A percentile compares a stretch with the other conserved stretches of the same genome.
Evolutionary conservation across 2,113 vertebrate species (phyloP).

Genomic region (Irena cyanogastra): DNA sequence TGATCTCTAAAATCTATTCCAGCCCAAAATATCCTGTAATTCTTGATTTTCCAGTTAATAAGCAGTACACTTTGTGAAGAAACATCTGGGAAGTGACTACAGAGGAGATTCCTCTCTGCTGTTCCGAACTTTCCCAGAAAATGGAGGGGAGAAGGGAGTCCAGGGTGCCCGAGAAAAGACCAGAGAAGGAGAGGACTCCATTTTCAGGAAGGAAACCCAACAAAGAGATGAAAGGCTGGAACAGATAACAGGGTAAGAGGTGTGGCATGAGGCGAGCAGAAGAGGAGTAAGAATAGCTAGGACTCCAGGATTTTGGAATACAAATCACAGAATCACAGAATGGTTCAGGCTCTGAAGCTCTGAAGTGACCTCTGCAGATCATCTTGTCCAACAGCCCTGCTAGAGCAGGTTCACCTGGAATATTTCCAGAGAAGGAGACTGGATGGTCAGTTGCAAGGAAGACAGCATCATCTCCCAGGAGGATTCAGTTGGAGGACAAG

Average conservation of each 20-base stretch:
- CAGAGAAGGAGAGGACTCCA: not conserved
- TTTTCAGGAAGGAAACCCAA: not conserved
- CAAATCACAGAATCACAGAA: not conserved
- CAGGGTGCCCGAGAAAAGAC: accelerated
- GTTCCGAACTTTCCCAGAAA: not conserved
- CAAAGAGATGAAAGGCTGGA: not conserved
- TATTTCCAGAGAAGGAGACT: not conserved
- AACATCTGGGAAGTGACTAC: not conserved
- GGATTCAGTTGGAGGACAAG: not conserved
- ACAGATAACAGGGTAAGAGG: not conserved
- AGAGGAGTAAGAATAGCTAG: not conserved
- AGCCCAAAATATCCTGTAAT: not conserved
- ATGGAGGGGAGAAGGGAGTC: not conserved
- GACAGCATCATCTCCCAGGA: not conserved
- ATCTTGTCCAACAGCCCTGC: too few species aligned
- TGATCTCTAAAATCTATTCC: not conserved
- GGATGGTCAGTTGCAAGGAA: not conserved
- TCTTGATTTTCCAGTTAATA: not conserved
- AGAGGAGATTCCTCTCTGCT: not conserved
- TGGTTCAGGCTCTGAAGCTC: not conserved
- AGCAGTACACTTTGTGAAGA: not conserved
- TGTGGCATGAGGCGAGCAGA: not conserved
- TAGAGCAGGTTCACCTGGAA: not conserved
- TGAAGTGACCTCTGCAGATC: not conserved
- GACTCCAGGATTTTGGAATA: not conserved